Evolutionary conservation across 2,113 vertebrate species (phyloP).

Genomic region (Rhagologus leucostigma): DNA sequence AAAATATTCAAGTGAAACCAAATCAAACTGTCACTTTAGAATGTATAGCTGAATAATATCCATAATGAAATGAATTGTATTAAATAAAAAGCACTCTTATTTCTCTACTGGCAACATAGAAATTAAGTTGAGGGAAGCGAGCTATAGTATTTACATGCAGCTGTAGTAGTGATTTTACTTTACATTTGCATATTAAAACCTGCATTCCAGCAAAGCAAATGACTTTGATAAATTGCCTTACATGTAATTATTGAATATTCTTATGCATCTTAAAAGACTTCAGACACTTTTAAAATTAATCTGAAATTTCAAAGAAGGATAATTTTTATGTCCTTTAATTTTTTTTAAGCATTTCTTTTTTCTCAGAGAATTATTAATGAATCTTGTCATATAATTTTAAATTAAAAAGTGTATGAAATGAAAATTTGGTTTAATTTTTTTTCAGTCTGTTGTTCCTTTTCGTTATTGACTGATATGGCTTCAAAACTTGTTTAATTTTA

Average conservation of each 20-base stretch:
- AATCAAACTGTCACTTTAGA: slow-evolving; percentile 16
- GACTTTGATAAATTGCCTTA: slow-evolving; percentile 47
- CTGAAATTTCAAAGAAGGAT: not conserved
- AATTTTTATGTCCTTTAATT: not conserved
- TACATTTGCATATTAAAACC: slow-evolving; percentile 38
- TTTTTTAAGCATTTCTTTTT: not conserved
- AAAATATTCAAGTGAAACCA: slow-evolving; percentile 5
- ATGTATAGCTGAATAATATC: not conserved
- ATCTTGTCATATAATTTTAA: not conserved
- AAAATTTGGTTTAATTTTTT: not conserved
- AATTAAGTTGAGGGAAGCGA: not conserved
- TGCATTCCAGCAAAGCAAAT: slow-evolving; percentile 25
- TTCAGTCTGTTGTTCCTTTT: not conserved
- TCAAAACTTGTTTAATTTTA: not conserved
- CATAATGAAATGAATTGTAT: slow-evolving; percentile 4
- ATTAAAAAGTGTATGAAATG: not conserved
- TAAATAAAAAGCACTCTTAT: not conserved
- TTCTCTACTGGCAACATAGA: not conserved
- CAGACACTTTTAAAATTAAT: not conserved
- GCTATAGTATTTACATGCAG: not conserved
- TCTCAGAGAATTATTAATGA: not conserved
- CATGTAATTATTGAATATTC: not conserved
- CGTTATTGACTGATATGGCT: not conserved
- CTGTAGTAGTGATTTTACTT: not conserved
- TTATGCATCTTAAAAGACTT: not conserved